Conservation (phyloP, 2,113 vertebrate species). For the Microtus richardsoni region DNA sequence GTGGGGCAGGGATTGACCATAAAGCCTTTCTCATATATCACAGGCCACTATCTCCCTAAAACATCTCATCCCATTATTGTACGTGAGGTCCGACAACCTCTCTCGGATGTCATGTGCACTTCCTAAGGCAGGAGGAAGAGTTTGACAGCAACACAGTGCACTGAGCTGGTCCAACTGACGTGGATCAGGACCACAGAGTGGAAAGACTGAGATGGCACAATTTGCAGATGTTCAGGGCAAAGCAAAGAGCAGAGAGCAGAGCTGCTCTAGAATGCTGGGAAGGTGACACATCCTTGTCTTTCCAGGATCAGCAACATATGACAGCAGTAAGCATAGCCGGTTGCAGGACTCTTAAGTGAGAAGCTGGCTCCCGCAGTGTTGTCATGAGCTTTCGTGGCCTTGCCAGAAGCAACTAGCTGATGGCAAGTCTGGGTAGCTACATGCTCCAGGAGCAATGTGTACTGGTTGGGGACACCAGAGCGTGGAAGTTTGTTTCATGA, state of each 20-base stretch:
- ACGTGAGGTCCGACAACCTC: neutral
- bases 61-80: neutral
- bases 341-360: neutral
- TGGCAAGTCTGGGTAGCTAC: too few relatives aligned
- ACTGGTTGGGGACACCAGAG: neutral
- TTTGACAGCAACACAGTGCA: fast-evolving
- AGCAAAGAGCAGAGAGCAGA: neutral
- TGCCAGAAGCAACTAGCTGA: neutral
- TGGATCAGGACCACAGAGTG: too few relatives aligned
- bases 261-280: neutral
- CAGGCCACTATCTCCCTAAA: neutral
- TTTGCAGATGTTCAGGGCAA: neutral
- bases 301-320: neutral
- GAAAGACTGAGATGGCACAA: neutral
- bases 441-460: neutral
- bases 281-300: neutral
- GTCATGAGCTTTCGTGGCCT: neutral
- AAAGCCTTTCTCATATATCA: too few relatives aligned
- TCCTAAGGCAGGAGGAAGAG: too few relatives aligned
- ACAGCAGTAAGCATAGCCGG: too few relatives aligned
- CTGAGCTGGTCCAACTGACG: neutral
- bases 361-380: neutral
- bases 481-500: neutral
- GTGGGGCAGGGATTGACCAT: too few relatives aligned
- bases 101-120: neutral